Base-by-base conservation (phyloP, 2,888 invertebrate species). In the Barypeithes pellucidus region DNA sequence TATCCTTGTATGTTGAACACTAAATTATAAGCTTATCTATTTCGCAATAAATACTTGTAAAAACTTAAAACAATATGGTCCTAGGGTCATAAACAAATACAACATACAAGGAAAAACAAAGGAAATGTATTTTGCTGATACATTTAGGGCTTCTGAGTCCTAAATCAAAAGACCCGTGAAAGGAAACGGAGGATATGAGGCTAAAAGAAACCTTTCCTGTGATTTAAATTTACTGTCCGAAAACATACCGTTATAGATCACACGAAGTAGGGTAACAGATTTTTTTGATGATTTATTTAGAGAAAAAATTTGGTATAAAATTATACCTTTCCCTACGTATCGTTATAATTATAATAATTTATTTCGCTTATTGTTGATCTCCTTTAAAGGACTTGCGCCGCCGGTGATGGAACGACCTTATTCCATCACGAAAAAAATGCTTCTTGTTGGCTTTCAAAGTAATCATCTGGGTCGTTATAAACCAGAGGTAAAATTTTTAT, bases 211-310 rank as follows among this genome's bases (percentile, higher is more conserved):
- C 22, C 50, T 50, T 50, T 24, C 22, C 50, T n/a, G 22, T 57
- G 57, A 29, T 57, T 57, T 29, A 57, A 57, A 57, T 57, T 57
- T 57, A 57, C 57, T 57, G 20, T 18, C 18, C 33, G 16, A n/a
- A 57, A 7, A 52, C 24, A 29, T 20, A 24, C 22, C 52, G 52
- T n/a, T 18, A 8, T 52, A 43, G 43, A 43, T 43, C 43, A 43
- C 14, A n/a, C 4, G 43, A 14, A 39, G 39, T 12, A 12, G 39
- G 39, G n/a, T 39, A 29, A 29, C 39, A n/a, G 39, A 8, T 12
- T 43, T 16, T 16, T 43, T 43, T 16, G 43, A n/a, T 16, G 12
- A 43, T 43, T 16, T 43, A 43, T 43, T 39, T 39, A 1, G 29
- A 29, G 9, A 29, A 29, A 29, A 29, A 8, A 1, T 5, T 29